Evolutionary conservation across 2,113 vertebrate genomes (phyloP), one percentile per base, ranked within the genome.

Genomic region (Phrynosoma blainvillii): DNA sequence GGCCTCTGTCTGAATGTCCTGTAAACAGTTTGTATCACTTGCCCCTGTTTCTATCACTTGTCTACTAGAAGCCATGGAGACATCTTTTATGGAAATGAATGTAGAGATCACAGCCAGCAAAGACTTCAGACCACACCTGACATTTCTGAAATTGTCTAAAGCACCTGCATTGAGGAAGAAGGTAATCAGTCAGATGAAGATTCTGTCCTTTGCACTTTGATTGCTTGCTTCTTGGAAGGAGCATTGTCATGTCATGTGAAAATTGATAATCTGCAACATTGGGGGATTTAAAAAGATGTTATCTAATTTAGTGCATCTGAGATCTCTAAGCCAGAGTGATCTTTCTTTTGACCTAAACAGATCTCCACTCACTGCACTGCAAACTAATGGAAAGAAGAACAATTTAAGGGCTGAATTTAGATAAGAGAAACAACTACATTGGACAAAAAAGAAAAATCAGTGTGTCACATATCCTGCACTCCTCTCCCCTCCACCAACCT

Each of bases 61-160:
- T 90, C 92, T 91, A 76, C 30, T 78, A 94, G 95, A 92, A 94
- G 93, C 88, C 30, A 32, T 96, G 23, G 90, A 92, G 87, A 89
- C 90, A 80, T 90, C 89, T 68, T 96, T 96, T 86, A 65, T 2
- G 30, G 86, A 94, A 86, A 92, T 90, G 92, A 94, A 89, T 82
- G 79, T 90, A 0, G 30, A 95, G 40, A 59, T 95, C 79, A 91
- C 87, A 73, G 94, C 88, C 71, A 95, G 92, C 70, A 96, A 95
- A 75, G 84, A 87, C 52, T 97, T 96, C 89, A 94, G 89, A 62
- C 95, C 95, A 84, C 96, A 97, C 86, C 94, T 96, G 91, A 96
- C 87, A 27, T 93, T 96, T 84, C 83, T 96, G 78, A 91, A 96
- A 90, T 95, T 94, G 5, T 95, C 93, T 73, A 95, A 95, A 95